A percentile compares a stretch with the other conserved stretches of the same genome.
phyloP scores from a whole-genome alignment of 35 echinoderm and acorn worm genomes.

The Patiria miniata region DNA sequence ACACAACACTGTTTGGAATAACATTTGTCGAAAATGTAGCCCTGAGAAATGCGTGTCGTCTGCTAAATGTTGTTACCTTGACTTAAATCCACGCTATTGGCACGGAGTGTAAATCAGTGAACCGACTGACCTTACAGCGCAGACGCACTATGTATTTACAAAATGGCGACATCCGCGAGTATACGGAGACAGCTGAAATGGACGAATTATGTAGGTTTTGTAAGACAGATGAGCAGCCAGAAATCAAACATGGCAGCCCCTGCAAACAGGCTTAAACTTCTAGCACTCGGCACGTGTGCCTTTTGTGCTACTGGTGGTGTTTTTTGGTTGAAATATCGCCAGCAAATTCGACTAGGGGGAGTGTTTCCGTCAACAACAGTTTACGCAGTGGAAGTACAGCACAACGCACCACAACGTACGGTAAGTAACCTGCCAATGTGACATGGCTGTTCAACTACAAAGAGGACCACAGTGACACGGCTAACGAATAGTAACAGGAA shows the following conservation, averaged over 20 bases:
- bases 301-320: conserved; percentile 15
- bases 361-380: conserved; percentile 24
- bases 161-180: conserved; percentile 1
- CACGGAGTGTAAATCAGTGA: not conserved
- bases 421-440: not conserved
- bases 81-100: not conserved
- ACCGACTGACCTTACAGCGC: not conserved
- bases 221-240: not conserved
- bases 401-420: no score
- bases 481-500: no score
- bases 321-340: conserved; percentile 1
- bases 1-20: no score
- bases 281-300: not conserved
- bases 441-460: no score
- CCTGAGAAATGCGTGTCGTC: not conserved
- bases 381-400: not conserved
- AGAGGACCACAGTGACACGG: no score
- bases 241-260: not conserved
- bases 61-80: not conserved
- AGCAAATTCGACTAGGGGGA: not conserved
- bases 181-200: not conserved
- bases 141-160: not conserved
- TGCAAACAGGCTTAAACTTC: not conserved
- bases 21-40: no score
- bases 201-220: conserved; percentile 7